These are phyloP conservation scores for Plecturocebus donacophilus DNA, from an alignment of 2,113 vertebrate genomes.

Conservation along the genomic window DNA sequence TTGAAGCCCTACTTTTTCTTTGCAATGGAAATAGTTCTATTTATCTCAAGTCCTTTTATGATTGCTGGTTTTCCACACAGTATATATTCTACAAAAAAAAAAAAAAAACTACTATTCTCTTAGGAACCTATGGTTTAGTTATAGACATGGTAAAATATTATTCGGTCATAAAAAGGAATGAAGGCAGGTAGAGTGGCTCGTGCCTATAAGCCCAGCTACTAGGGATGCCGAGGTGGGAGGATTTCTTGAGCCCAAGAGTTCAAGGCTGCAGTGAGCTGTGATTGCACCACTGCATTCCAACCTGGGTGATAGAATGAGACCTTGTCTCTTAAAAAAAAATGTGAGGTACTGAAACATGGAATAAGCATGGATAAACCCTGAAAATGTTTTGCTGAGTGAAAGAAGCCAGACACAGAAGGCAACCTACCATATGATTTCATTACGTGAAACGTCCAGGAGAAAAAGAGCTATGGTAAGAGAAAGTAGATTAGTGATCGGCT, in stretches of 20 bases:
- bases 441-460: background rate
- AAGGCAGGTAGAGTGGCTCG: background rate
- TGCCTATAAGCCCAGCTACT: background rate
- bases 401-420: conserved; percentile 1
- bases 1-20: conserved; percentile 28
- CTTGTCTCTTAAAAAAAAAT: background rate
- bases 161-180: background rate
- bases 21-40: conserved; percentile 37
- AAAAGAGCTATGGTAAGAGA: background rate
- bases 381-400: conserved; percentile 11
- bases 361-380: background rate
- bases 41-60: background rate
- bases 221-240: background rate
- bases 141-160: conserved; percentile 27
- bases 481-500: background rate
- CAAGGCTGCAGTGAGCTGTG: background rate
- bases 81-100: conserved; percentile 53
- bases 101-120: background rate
- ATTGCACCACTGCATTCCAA: background rate
- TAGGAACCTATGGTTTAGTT: background rate
- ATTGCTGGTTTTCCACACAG: conserved; percentile 6
- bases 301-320: background rate
- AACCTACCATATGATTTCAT: background rate
- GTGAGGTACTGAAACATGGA: background rate
- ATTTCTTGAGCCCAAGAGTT: background rate